Conservation (phyloP, 2,888 invertebrate genomes). For the Cactoblastis cactorum region DNA sequence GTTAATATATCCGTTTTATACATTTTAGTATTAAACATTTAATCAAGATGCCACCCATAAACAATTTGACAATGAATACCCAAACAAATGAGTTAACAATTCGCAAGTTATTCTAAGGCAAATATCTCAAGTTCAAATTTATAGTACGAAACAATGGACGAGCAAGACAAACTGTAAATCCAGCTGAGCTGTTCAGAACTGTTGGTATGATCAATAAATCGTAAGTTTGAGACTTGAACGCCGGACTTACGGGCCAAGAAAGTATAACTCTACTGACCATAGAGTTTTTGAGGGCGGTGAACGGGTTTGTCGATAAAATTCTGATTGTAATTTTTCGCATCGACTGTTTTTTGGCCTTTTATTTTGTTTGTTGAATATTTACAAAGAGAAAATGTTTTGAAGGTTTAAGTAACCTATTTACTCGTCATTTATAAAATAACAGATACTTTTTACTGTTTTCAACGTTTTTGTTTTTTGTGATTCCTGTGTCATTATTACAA, state of each 20-base stretch:
- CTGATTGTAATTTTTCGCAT: no score
- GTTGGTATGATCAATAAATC: conserved; percentile 60
- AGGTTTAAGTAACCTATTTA: no score
- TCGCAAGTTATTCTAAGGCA: conserved; percentile 29
- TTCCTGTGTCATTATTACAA: no score
- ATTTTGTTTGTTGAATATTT: no score
- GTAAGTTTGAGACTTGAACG: conserved; percentile 64
- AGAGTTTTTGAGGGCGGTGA: conserved; percentile 25
- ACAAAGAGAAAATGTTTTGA: no score
- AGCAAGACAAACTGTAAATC: conserved; percentile 69
- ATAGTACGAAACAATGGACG: conserved; percentile 24
- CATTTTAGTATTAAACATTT: no score
- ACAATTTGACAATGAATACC: conserved; percentile 6
- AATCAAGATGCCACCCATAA: background rate
- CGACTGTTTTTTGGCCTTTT: no score
- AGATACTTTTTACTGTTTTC: no score
- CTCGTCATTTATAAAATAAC: no score
- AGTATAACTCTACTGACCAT: conserved; percentile 61
- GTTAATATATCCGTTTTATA: no score
- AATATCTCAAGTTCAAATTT: conserved; percentile 26
- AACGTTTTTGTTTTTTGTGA: no score
- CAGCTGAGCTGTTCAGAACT: conserved; percentile 27
- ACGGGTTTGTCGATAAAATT: conserved; percentile 13
- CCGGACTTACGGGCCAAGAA: conserved; percentile 77
- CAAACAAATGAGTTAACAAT: conserved; percentile 17